Evolutionary conservation across 2,888 invertebrate species (phyloP).

Genomic region (Dryobotodes eremita): DNA sequence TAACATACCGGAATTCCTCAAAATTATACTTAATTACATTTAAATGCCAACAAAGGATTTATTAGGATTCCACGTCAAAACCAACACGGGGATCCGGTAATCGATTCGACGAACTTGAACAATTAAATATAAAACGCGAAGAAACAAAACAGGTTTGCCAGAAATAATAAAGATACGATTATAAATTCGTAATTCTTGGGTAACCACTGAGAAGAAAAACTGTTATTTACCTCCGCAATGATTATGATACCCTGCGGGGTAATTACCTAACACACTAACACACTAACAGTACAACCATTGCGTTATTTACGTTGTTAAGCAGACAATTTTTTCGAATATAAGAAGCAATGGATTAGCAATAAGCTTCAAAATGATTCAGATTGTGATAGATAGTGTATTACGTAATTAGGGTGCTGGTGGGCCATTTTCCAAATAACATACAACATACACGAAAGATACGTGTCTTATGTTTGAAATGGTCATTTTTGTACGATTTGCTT

Average conservation of each 20-base stretch:
- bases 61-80: slow-evolving; percentile 34
- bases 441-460: neutral
- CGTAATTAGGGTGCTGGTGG: too few relatives aligned
- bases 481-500: neutral
- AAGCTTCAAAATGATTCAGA: too few relatives aligned
- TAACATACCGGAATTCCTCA: slow-evolving; percentile 7
- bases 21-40: slow-evolving; percentile 28
- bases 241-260: slow-evolving; percentile 3
- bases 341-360: too few relatives aligned
- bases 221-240: neutral
- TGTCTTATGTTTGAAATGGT: neutral
- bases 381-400: too few relatives aligned
- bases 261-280: too few relatives aligned
- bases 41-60: slow-evolving; percentile 34
- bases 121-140: slow-evolving; percentile 31
- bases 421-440: neutral
- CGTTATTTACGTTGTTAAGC: too few relatives aligned
- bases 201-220: neutral
- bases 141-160: slow-evolving; percentile 45
- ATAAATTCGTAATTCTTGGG: slow-evolving; percentile 20
- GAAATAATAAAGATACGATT: slow-evolving; percentile 29
- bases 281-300: too few relatives aligned
- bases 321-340: too few relatives aligned
- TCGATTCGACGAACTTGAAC: slow-evolving; percentile 55
- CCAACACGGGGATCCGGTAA: slow-evolving; percentile 40